Evolutionary conservation across 2,113 vertebrate species (phyloP), one percentile per base, ranked within the genome.

Genomic region (Guaruba guarouba): DNA sequence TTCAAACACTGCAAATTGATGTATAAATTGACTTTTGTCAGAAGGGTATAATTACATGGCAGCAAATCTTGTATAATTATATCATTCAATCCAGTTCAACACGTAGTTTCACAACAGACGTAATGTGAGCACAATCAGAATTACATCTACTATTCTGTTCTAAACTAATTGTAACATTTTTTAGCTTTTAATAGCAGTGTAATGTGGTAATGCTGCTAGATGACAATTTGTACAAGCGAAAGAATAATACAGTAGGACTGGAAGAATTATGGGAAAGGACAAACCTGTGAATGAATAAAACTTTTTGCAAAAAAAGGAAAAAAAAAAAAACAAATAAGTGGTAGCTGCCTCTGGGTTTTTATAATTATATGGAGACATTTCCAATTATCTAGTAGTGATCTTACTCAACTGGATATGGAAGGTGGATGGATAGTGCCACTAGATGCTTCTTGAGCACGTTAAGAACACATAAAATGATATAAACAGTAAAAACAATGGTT

Each of bases 21-120:
- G 74, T 83, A 84, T 88, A 96, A 92, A 96, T 85, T 96, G 80
- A 96, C 84, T 96, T 95, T 95, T 92, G 90, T 95, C 63, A 86
- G 63, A 49, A 57, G 27, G 70, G 14, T 78, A 74, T 89, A 96
- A 95, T 97, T 97, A 89, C 64, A 86, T 71, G 64, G 70, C 86
- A 95, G 71, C 31, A 96, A 95, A 96, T 92, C 80, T 69, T 74
- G 28, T 49, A 37, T 94, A 95, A 97, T 94, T 91, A 39, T 73
- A 86, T 95, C 92, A 96, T 92, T 94, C 93, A 94, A 59, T 80
- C 51, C 10, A 1, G 77, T 79, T 81, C 84, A 90, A 62, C 39
- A 61, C 54, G 78, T 64, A 93, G 70, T 92, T 97, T 94, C 84
- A 85, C 73, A 91, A 77, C 69, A 95, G 62, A 77, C 0, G 1